Conservation (phyloP, 2,797 vertebrate genomes). For the Gambelia wislizenii region DNA sequence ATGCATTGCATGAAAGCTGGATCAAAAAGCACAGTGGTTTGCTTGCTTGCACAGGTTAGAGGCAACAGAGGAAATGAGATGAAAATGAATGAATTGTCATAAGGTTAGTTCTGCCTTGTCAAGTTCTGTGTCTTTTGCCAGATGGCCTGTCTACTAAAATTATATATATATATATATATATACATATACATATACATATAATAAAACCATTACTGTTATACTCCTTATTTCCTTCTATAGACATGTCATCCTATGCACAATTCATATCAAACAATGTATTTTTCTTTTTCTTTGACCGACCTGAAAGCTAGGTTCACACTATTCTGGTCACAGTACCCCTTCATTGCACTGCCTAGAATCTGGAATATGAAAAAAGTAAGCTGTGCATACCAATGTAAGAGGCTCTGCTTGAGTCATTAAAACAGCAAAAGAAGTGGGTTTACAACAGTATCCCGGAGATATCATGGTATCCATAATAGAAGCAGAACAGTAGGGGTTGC, state of each 20-base stretch:
- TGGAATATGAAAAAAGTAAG: not conserved
- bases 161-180: too few relatives aligned
- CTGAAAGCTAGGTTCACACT: not conserved
- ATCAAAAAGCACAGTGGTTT: not conserved
- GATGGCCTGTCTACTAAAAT: not conserved
- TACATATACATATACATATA: not conserved
- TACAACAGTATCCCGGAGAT: not conserved
- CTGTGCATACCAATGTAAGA: not conserved
- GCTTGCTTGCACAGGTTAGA: not conserved
- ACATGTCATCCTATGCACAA: not conserved
- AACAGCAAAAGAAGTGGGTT: not conserved
- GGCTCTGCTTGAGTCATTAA: not conserved
- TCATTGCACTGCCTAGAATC: not conserved
- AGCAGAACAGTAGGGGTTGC: not conserved
- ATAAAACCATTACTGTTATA: not conserved
- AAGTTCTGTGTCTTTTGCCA: not conserved
- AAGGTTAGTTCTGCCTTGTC: not conserved
- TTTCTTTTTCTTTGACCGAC: too few relatives aligned
- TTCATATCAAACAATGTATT: not conserved
- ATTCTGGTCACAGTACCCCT: not conserved
- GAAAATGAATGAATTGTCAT: not conserved
- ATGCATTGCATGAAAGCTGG: slow-evolving; percentile 10
- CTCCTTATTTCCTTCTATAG: not conserved
- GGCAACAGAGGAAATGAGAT: accelerated
- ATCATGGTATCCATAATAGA: not conserved